phyloP scores from a whole-genome alignment of 2,113 vertebrate genomes.

The Grus americana region DNA sequence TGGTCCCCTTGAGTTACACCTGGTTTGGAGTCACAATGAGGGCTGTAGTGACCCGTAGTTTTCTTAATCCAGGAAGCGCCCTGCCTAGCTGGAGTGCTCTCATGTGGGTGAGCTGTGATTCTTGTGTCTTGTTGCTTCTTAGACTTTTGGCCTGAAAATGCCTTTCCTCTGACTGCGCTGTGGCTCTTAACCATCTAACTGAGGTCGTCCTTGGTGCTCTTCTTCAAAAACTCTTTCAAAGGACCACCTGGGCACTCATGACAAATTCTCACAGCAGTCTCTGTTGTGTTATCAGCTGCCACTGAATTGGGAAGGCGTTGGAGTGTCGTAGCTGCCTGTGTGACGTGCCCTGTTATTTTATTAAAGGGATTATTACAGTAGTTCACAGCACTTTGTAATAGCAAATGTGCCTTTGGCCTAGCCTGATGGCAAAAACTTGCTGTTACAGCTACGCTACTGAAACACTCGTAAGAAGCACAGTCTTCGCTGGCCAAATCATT shows the following conservation, averaged over 20 bases:
- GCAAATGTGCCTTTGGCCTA: background rate
- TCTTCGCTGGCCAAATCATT: background rate
- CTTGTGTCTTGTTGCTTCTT: rapidly evolving
- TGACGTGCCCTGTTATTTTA: background rate
- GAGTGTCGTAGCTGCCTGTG: background rate
- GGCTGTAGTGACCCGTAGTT: background rate
- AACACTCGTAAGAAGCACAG: background rate
- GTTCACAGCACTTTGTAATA: background rate
- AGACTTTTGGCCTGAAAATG: background rate
- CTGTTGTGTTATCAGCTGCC: background rate
- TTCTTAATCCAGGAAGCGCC: background rate
- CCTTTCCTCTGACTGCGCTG: background rate
- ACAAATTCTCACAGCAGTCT: background rate
- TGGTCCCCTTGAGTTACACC: background rate
- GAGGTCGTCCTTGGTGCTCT: background rate
- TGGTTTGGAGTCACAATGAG: background rate
- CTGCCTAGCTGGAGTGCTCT: background rate
- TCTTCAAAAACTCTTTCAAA: background rate
- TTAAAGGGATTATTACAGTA: background rate
- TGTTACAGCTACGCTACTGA: background rate
- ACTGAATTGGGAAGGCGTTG: background rate
- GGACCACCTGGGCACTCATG: background rate
- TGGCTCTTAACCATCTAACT: background rate
- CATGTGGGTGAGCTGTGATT: background rate
- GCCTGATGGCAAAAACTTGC: background rate